Evolutionary conservation across 2,888 invertebrate genomes (phyloP), one percentile per base, ranked within the genome.

Genomic region (Thera britannica): DNA sequence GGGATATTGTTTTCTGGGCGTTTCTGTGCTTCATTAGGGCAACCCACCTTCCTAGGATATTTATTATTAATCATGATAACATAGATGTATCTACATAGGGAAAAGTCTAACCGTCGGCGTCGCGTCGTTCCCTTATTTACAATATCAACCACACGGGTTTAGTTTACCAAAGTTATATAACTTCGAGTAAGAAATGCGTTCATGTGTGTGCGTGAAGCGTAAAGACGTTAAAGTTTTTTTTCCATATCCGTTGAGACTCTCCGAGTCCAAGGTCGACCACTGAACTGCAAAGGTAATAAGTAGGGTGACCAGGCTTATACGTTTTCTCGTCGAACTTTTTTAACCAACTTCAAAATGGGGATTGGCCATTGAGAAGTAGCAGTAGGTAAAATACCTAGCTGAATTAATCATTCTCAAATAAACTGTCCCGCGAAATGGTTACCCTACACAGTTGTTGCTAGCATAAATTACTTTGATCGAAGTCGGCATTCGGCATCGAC

Each of bases 201-300:
- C 68, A 68, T 72, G 73, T 71, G 70, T 59, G 38, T 12, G 34
- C 59, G 69, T 62, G 38, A 57, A 48, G 56, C 72, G 61, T 67
- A 67, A 65, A 61, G 58, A 38, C 65, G 59, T 64, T 35, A 54
- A 54, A 38, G 12, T 65, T 65, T 74, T 72, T 69, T 58, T 63
- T 49, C 65, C 57, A 62, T 71, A 73, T 72, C 71, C 75, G 70
- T 62, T 62, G 72, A 49, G 57, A 54, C 67, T 73, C 66, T 23
- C 73, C 67, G 68, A 58, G 58, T 70, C 68, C 76, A 77, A 69
- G 76, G 77, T 70, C 75, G 65, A 74, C 79, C 62, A 68, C 68
- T 61, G 36, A 62, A 64, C 58, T 44, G 61, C 41, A 23, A 51
- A 54, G 58, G 46, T 58, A 58, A 2, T 7, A 7, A 52, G 52